phyloP scores from a whole-genome alignment of 2,888 invertebrate species.

The Chrysolina oricalcia region DNA sequence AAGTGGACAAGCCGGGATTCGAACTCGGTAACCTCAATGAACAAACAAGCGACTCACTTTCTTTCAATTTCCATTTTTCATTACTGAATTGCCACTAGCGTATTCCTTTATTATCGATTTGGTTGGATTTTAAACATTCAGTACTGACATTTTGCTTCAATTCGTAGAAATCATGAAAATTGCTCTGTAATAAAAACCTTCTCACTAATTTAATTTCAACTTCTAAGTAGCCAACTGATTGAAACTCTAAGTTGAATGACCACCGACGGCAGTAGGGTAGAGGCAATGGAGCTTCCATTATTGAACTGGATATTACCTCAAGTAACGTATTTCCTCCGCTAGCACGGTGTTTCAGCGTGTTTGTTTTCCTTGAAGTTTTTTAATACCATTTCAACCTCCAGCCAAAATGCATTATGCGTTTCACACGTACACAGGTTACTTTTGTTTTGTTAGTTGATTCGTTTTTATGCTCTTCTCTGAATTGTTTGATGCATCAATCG shows the following conservation, averaged over 20 bases:
- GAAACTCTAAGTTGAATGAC: neutral
- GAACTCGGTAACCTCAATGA: too few species aligned
- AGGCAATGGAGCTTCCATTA: neutral
- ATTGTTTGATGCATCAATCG: constrained; percentile 11
- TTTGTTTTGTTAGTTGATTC: neutral
- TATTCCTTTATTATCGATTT: too few species aligned
- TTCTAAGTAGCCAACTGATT: too few species aligned
- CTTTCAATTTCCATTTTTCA: too few species aligned
- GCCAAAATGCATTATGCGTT: neutral
- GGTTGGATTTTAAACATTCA: too few species aligned
- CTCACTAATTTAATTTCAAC: too few species aligned
- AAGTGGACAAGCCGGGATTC: too few species aligned
- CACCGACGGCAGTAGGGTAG: neutral
- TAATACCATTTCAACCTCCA: neutral
- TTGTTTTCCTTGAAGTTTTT: neutral
- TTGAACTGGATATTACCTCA: constrained; percentile 7
- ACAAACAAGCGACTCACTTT: too few species aligned
- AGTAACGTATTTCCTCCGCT: neutral
- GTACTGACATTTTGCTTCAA: too few species aligned
- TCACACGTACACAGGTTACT: neutral
- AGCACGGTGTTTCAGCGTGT: neutral
- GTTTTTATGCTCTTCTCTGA: neutral
- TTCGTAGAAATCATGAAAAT: too few species aligned
- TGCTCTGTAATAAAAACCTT: too few species aligned
- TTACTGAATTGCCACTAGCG: too few species aligned